phyloP scores from a whole-genome alignment of 2,888 invertebrate genomes.

The Osmoderma eremita region DNA sequence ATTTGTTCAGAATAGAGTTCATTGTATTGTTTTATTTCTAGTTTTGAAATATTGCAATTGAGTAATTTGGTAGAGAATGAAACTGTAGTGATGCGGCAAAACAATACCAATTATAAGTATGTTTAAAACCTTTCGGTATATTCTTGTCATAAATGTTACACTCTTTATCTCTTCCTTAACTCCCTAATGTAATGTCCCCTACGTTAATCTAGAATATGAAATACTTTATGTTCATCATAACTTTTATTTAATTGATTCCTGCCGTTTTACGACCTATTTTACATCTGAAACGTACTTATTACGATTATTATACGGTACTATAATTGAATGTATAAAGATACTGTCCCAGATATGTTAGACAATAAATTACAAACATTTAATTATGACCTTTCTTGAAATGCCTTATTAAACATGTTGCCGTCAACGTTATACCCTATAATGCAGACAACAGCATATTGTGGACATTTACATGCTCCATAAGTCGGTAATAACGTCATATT shows the following conservation, averaged over 20 bases:
- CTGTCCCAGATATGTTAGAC: slow-evolving; percentile 27
- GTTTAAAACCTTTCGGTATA: neutral
- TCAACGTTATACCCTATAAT: no score
- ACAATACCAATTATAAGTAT: no score
- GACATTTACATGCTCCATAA: no score
- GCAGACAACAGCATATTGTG: no score
- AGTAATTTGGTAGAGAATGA: no score
- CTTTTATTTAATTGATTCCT: slow-evolving; percentile 37
- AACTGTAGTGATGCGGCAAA: no score
- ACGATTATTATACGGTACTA: slow-evolving; percentile 26
- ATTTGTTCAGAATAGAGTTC: no score
- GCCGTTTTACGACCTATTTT: slow-evolving; percentile 25
- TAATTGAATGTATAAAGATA: slow-evolving; percentile 31
- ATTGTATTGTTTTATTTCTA: no score
- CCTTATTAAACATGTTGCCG: no score
- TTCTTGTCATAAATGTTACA: neutral
- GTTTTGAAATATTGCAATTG: no score
- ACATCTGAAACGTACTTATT: slow-evolving; percentile 33
- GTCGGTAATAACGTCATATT: no score
- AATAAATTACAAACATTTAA: slow-evolving; percentile 31
- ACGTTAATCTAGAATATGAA: slow-evolving; percentile 18
- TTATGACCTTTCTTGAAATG: slow-evolving; percentile 11
- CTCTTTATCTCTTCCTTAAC: slow-evolving; percentile 29
- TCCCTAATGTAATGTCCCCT: slow-evolving; percentile 17
- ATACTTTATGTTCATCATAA: slow-evolving; percentile 21